phyloP scores from a whole-genome alignment of 2,888 invertebrate genomes.

The Rosalia funebris region DNA sequence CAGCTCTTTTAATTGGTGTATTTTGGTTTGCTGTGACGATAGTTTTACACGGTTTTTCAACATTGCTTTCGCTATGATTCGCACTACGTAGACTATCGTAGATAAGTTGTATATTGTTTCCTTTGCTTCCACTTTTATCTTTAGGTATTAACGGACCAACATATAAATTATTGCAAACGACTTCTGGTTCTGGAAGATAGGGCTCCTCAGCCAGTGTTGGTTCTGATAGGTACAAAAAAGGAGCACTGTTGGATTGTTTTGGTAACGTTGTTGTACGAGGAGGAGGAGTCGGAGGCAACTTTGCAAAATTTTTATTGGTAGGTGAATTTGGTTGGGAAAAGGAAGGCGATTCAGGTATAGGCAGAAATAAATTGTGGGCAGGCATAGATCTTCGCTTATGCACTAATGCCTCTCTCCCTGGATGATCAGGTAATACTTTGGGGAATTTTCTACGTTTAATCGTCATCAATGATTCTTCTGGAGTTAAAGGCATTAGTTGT shows the following conservation, averaged over 20 bases:
- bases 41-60: conserved; percentile 54
- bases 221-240: conserved; percentile 62
- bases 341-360: conserved; percentile 54
- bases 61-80: conserved; percentile 2
- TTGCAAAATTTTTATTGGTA: conserved; percentile 50
- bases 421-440: conserved; percentile 85
- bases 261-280: conserved; percentile 78
- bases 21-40: conserved; percentile 67
- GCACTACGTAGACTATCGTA: conserved; percentile 53
- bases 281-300: conserved; percentile 77
- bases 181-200: conserved; percentile 64
- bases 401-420: conserved; percentile 59
- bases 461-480: conserved; percentile 77
- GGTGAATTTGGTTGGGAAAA: conserved; percentile 58
- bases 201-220: conserved; percentile 66
- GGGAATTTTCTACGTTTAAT: conserved; percentile 84
- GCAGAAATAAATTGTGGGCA: conserved; percentile 61
- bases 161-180: conserved; percentile 67
- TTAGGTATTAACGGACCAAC: conserved; percentile 68
- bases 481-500: conserved; percentile 65
- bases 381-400: conserved; percentile 74
- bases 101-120: conserved; percentile 54
- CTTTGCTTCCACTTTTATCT: conserved; percentile 41
- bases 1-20: conserved; percentile 62
- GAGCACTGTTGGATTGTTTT: conserved; percentile 61